Evolutionary conservation across 2,797 vertebrate species (phyloP), one percentile per base, ranked within the genome.

Genomic region (Buceros bicornis): DNA sequence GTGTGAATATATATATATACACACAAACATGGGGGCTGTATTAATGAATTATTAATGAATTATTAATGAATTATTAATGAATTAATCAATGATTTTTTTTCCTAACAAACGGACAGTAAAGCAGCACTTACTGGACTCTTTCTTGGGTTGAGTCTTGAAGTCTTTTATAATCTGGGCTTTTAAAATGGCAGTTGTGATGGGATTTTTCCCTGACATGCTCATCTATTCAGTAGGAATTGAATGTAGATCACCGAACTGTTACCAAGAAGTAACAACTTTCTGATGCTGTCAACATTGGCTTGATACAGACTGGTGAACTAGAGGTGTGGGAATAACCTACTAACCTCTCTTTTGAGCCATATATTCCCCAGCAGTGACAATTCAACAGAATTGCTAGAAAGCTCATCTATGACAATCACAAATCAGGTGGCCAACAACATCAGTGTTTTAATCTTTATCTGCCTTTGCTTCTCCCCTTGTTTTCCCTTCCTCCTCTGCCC

Each of bases 401-500:
- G 35, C 42, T 90, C 50, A 72, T 92, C 70, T 74, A 89, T 69
- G 94, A 72, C 50, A 90, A 74, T 71, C 85, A 95, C 77, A 90
- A 90, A 96, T 87, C 78, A 92, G 37, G 57, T 60, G 61, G 25
- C 42, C 50, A 96, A 62, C 28, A 76, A 64, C 29, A 67, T 89
- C 15, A 43, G 5, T 61, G n/a, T 87, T 89, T 95, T 67, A 90
- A 88, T 92, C 57, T 73, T 43, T 28, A 81, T 90, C 42, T 40
- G 28, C 83, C 40, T 54, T 90, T 89, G 70, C 48, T 91, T 92
- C 57, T 54, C 33, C 31, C 42, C 50, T 94, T 13, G 2, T 89
- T 89, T 89, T 81, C 54, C 87, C 82, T 80, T 64, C 92, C 71
- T 43, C 64, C 82, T 93, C 85, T 95, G 72, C 84, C 92, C 83